Percentiles rank a stretch among this genome's conserved stretches.
These are phyloP conservation scores for Agapostemon virescens DNA, from an alignment of 2,888 invertebrate genomes.

Conservation along the genomic window DNA sequence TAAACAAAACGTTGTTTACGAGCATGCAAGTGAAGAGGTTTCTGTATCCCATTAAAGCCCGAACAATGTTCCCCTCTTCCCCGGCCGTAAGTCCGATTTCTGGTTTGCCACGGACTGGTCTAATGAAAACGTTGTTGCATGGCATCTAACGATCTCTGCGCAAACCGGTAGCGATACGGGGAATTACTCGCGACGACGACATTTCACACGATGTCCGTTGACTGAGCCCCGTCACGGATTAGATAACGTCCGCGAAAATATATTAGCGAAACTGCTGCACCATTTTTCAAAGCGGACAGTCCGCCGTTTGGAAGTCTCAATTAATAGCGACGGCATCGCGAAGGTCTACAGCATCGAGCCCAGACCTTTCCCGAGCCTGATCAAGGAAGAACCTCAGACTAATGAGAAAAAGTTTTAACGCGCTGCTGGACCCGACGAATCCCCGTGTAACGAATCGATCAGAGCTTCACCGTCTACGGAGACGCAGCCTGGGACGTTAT, in stretches of 20 bases:
- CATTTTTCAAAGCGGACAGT: slow-evolving; percentile 14
- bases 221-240: not conserved
- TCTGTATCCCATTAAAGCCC: slow-evolving; percentile 13
- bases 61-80: not conserved
- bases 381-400: not conserved
- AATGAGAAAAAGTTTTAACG: not conserved
- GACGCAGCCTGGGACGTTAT: not conserved
- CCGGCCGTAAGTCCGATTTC: slow-evolving; percentile 7
- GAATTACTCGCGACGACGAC: slow-evolving; percentile 36
- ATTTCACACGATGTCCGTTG: slow-evolving; percentile 25
- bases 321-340: not conserved
- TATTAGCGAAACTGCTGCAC: slow-evolving; percentile 5
- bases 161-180: slow-evolving; percentile 48
- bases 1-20: slow-evolving; percentile 54
- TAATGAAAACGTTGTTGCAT: slow-evolving; percentile 43
- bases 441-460: slow-evolving; percentile 6
- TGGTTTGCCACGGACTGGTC: slow-evolving; percentile 1
- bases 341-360: not conserved
- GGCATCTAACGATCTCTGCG: slow-evolving; percentile 37
- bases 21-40: slow-evolving; percentile 28
- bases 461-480: not conserved
- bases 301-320: slow-evolving; percentile 8
- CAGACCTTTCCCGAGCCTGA: not conserved
- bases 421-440: not conserved
- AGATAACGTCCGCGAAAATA: slow-evolving; percentile 16